These are phyloP conservation scores for Physeter macrocephalus DNA, from an alignment of 2,113 vertebrate species.

Conservation along the genomic window DNA sequence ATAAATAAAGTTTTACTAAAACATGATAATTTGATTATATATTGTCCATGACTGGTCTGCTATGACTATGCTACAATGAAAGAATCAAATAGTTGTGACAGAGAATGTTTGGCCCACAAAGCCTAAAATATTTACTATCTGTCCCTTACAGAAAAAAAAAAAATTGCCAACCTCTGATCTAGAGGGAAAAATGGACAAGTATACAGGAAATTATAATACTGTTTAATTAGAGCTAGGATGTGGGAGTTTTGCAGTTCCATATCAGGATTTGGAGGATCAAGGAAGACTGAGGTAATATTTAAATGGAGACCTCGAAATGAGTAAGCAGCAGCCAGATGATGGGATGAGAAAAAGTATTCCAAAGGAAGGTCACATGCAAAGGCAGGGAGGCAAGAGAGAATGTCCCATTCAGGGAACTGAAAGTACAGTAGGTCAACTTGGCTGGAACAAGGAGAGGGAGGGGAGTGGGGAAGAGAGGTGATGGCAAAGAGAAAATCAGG, in stretches of 20 bases:
- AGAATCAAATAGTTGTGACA: neutral
- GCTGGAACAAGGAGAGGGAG: neutral
- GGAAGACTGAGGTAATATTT: neutral
- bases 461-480: neutral
- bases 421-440: neutral
- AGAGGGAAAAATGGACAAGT: neutral
- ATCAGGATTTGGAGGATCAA: neutral
- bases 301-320: neutral
- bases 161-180: neutral
- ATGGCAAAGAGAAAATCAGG: neutral
- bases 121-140: neutral
- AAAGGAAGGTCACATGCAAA: neutral
- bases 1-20: conserved; percentile 13
- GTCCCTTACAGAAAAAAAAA: neutral
- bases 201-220: neutral
- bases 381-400: neutral
- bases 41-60: neutral
- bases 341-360: neutral
- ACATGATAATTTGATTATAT: neutral
- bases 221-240: neutral
- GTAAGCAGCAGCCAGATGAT: neutral
- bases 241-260: neutral
- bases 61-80: neutral
- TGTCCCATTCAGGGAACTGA: neutral
- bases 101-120: neutral